phyloP scores from a whole-genome alignment of 2,113 vertebrate genomes.

The western clawed frog (Xenopus tropicalis) region UCB_Xtro_10.0 CM004447.2:50402001-50402500 shows the following conservation, averaged over 20 bases:
- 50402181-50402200: background rate
- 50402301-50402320: background rate
- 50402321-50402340: conserved; percentile 7
- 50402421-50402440: conserved; percentile 7
- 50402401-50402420: background rate
- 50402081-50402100: background rate
- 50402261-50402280: conserved; percentile 1
- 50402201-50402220: conserved; percentile 1
- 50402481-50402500: background rate
- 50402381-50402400: background rate
- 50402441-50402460: background rate
- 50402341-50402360: conserved; percentile 8
- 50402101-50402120: background rate
- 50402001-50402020: too few species aligned
- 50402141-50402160: background rate
- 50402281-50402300: background rate
- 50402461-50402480: background rate
- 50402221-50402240: background rate
- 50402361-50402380: background rate
- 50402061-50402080: too few species aligned
- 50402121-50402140: background rate
- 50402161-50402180: conserved; percentile 4
- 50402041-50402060: too few species aligned
- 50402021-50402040: too few species aligned
- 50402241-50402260: background rate